These are phyloP conservation scores for Micoletzkya japonica DNA, from an alignment of 2,888 invertebrate species.

Conservation along the genomic window DNA sequence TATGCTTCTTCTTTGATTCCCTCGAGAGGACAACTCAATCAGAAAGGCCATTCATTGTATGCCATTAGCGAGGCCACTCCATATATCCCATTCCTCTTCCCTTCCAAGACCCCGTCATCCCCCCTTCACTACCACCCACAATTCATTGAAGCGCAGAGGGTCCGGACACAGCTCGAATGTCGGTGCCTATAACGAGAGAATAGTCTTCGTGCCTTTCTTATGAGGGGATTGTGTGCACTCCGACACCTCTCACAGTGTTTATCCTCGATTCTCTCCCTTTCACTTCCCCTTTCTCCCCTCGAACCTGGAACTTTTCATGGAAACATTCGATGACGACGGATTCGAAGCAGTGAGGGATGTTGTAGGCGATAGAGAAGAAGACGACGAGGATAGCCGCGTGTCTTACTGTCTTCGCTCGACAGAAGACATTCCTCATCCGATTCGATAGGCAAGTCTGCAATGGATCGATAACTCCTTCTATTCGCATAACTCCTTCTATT, in stretches of 20 bases:
- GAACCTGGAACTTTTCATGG: constrained; percentile 44
- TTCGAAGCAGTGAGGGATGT: constrained; percentile 62
- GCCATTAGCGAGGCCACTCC: too few species aligned
- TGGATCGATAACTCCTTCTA: too few species aligned
- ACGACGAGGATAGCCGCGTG: constrained; percentile 43
- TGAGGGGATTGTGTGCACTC: neutral
- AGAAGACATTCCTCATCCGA: constrained; percentile 37
- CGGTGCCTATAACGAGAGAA: constrained; percentile 13
- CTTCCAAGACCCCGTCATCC: too few species aligned
- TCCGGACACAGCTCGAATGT: constrained; percentile 25
- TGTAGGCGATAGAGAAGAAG: constrained; percentile 56
- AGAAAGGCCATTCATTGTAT: too few species aligned
- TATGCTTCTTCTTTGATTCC: too few species aligned
- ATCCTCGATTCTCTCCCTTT: neutral
- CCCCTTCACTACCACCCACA: constrained; percentile 37
- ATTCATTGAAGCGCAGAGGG: constrained; percentile 50
- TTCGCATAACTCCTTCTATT: too few species aligned
- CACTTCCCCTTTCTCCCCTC: neutral
- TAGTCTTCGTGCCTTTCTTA: neutral
- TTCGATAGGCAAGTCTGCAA: constrained; percentile 56
- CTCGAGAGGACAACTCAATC: too few species aligned
- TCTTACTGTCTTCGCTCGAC: constrained; percentile 38
- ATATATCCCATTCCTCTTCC: too few species aligned
- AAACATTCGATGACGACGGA: constrained; percentile 56
- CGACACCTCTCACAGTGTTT: neutral